Evolutionary conservation across 64 coral and sea anemone genomes (phyloP), one percentile per base, ranked within the genome.

Genomic region (Porites australiensis): DNA sequence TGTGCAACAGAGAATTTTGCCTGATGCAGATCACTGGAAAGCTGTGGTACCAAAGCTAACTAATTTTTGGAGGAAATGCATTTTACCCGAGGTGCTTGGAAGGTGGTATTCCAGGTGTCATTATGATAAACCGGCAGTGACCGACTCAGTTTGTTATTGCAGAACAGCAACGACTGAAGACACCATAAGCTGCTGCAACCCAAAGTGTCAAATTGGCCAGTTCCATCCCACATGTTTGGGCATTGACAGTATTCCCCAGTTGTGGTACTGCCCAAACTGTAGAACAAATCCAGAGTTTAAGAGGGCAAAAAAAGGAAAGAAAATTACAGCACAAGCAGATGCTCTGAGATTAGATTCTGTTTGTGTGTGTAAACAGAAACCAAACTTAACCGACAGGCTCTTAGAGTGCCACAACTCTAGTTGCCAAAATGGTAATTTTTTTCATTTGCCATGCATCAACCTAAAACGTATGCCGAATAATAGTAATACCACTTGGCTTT

Each of bases 371-470:
- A 67, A 84, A 48, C 44, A 22, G 37, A 49, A 84, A 23, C 23
- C 81, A 65, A 84, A 65, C 15, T 65, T 23, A 62, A 84, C 58
- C 16, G 81, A 84, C 47, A 84, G 47, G 59, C 58, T 84, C 64
- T 20, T 80, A 44, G 67, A 82, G 21, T 82, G 89, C 57, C 79
- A 83, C 50, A 91, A 65, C 18, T 8, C 47, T 57, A 46, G 13
- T 37, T 94, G 58, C 45, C 53, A 69, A 44, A 89, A 83, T 86
- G 93, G 87, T 61, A 89, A 64, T 20, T 94, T 89, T 47, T 94
- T 90, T 78, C 79, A 94, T 64, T 89, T 94, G 79, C 12, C 68
- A 13, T 94, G 93, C 75, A 19, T 94, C 5, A 59, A 89, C 59
- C 50, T 77, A 2, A 88, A 94, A 76, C 57, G 64, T 3, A 89